Conservation (phyloP, 2,797 vertebrate species). For the Silurus aristotelis region DNA sequence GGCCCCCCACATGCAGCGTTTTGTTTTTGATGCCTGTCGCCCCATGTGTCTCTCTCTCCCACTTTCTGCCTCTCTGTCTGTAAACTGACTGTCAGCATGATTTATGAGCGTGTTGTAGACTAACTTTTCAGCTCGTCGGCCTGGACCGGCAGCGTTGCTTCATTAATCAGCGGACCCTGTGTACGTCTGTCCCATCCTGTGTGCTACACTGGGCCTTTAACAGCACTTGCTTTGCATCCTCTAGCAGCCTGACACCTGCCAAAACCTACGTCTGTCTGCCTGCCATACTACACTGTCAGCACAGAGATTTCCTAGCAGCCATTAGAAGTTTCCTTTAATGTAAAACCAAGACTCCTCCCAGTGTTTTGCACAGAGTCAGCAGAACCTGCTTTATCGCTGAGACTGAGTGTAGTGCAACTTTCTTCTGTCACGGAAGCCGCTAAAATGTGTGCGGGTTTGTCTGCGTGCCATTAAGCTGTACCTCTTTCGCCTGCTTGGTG, state of each 20-base stretch:
- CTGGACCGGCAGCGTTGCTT: conserved; percentile 82
- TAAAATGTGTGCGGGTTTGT: conserved; percentile 28
- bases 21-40: conserved; percentile 49
- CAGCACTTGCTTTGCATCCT: conserved; percentile 75
- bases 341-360: conserved; percentile 35
- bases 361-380: conserved; percentile 37
- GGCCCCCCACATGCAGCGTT: conserved; percentile 58
- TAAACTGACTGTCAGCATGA: conserved; percentile 90
- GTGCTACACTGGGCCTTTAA: conserved; percentile 68
- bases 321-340: conserved; percentile 37
- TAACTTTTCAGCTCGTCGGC: conserved; percentile 83
- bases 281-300: conserved; percentile 38
- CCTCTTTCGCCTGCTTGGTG: conserved; percentile 96
- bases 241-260: conserved; percentile 60
- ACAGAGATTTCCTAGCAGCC: conserved; percentile 31
- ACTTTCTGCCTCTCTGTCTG: conserved; percentile 46
- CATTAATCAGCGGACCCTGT: conserved; percentile 83
- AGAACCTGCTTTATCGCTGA: conserved; percentile 36
- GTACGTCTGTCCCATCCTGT: conserved; percentile 66
- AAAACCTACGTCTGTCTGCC: conserved; percentile 37
- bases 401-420: conserved; percentile 19
- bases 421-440: conserved; percentile 10
- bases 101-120: conserved; percentile 88
- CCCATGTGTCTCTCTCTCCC: conserved; percentile 29
- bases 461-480: conserved; percentile 59